A percentile compares a stretch with the other conserved stretches of the same genome.
phyloP scores from a whole-genome alignment of 2,113 vertebrate genomes.

The Microtus ochrogaster region DNA sequence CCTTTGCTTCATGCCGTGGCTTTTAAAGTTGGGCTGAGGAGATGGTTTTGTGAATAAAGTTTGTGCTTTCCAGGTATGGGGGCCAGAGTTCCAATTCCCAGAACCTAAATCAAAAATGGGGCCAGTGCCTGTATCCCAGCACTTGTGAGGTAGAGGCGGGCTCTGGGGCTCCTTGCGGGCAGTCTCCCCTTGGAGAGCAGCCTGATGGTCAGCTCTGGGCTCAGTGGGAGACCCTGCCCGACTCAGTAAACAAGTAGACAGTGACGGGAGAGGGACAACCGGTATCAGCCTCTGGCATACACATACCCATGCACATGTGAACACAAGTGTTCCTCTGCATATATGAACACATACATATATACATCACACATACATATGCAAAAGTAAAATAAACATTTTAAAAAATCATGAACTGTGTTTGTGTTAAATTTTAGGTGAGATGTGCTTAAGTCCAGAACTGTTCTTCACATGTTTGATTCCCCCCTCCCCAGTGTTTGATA shows the following conservation, averaged over 20 bases:
- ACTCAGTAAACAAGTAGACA: background rate
- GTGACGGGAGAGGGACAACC: background rate
- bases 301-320: background rate
- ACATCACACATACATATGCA: background rate
- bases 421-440: constrained; percentile 89
- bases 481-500: background rate
- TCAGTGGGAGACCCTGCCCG: background rate
- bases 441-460: constrained; percentile 84
- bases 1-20: constrained; percentile 86
- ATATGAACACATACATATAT: background rate
- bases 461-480: constrained; percentile 85
- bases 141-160: background rate
- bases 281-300: background rate
- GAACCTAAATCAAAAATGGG: background rate
- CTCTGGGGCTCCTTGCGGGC: background rate
- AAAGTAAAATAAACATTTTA: background rate
- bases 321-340: background rate
- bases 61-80: background rate
- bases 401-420: constrained; percentile 88
- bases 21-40: constrained; percentile 82
- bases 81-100: background rate
- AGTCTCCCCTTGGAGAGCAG: no score
- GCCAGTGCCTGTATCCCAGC: background rate
- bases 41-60: no score
- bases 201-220: background rate